phyloP scores from a whole-genome alignment of 2,113 vertebrate genomes.

The Otolemur garnettii region DNA sequence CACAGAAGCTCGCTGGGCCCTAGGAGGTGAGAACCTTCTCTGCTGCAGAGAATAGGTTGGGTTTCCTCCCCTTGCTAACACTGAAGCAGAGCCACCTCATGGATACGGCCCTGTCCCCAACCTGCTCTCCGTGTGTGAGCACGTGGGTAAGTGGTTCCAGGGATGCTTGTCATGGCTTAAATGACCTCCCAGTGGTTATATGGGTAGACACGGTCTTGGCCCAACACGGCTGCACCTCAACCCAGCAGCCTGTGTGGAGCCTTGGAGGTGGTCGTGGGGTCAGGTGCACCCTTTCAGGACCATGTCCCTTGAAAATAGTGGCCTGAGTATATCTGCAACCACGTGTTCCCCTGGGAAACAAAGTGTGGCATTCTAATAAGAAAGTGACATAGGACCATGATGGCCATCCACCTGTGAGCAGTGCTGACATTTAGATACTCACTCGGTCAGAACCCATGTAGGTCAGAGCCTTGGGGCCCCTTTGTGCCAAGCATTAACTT shows the following conservation, averaged over 20 bases:
- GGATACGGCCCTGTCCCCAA: too few relatives aligned
- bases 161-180: background rate
- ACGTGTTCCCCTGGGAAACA: background rate
- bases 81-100: background rate
- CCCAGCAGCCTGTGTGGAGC: background rate
- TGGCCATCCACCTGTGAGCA: background rate
- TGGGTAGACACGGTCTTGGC: background rate
- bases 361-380: background rate
- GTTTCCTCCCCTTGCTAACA: background rate
- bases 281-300: background rate
- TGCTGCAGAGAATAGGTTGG: background rate
- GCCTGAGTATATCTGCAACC: background rate
- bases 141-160: background rate
- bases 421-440: background rate
- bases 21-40: background rate
- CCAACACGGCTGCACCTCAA: too few relatives aligned
- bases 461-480: background rate
- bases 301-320: background rate
- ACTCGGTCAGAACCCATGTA: background rate
- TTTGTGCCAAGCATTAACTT: background rate
- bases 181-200: conserved; percentile 10
- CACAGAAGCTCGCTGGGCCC: background rate
- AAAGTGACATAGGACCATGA: background rate
- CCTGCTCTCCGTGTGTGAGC: background rate
- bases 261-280: too few relatives aligned